Evolutionary conservation across 2,113 vertebrate genomes (phyloP).

Genomic region (Leucopternis melanops): DNA sequence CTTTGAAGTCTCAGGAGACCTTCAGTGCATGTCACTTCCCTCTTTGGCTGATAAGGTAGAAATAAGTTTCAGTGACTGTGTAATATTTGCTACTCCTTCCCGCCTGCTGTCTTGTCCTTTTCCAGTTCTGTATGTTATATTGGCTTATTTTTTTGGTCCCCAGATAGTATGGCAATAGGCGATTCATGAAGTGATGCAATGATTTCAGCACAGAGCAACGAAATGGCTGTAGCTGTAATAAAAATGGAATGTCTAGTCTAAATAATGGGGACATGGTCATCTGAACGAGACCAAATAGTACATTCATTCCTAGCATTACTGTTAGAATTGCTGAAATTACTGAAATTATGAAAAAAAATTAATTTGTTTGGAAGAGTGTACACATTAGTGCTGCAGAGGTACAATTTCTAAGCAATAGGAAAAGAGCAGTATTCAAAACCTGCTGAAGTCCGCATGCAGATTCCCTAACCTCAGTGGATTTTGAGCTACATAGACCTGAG

Average conservation of each 20-base stretch:
- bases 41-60: not conserved
- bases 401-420: not conserved
- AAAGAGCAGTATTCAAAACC: not conserved
- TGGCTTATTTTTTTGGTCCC: not conserved
- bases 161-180: not conserved
- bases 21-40: not conserved
- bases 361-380: not conserved
- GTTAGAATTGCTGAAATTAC: not conserved
- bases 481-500: not conserved
- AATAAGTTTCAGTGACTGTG: not conserved
- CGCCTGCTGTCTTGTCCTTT: not conserved
- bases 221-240: not conserved
- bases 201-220: not conserved
- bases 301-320: not conserved
- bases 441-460: not conserved
- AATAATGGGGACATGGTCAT: not conserved
- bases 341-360: not conserved
- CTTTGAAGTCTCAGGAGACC: not conserved
- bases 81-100: not conserved
- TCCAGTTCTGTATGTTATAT: not conserved
- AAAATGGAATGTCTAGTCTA: slow-evolving; percentile 17
- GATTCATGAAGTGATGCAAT: not conserved
- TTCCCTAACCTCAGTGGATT: not conserved
- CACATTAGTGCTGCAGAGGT: not conserved
- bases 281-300: not conserved